A percentile compares a stretch with the other conserved stretches of the same genome.
Conservation (phyloP, 2,888 invertebrate species). For the Junonia oenone region DNA sequence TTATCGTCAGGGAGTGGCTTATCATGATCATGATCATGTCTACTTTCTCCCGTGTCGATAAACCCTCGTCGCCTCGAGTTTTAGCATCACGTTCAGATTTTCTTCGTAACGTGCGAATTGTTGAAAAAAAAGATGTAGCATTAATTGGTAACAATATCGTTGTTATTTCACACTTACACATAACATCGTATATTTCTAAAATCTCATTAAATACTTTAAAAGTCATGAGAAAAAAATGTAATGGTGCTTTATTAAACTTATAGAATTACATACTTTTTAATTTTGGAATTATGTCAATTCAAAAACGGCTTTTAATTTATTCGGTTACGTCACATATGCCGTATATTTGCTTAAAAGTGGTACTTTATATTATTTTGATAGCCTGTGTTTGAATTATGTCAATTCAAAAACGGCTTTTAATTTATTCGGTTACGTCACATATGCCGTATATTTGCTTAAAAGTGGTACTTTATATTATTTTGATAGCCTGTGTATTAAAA, state of each 20-base stretch:
- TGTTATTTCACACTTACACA: no score
- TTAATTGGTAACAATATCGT: background rate
- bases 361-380: background rate
- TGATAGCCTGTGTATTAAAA: background rate
- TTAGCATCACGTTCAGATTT: conserved; percentile 28
- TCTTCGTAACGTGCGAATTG: conserved; percentile 30
- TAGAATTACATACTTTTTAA: no score
- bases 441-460: background rate
- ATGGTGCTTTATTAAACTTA: background rate
- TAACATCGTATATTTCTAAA: no score
- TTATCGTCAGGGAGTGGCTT: conserved; percentile 59
- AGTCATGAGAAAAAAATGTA: background rate
- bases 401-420: background rate
- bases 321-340: background rate
- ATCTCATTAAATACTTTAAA: no score
- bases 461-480: background rate
- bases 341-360: background rate
- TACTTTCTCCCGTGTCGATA: conserved; percentile 68
- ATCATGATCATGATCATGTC: conserved; percentile 59
- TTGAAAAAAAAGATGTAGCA: background rate
- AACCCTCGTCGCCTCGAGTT: conserved; percentile 34
- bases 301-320: background rate
- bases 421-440: background rate
- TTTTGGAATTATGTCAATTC: background rate
- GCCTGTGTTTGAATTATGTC: background rate